Evolutionary conservation across 1,140 invertebrate species (phyloP), one percentile per base, ranked within the genome.

Genomic region (Pogonus chalceus): DNA sequence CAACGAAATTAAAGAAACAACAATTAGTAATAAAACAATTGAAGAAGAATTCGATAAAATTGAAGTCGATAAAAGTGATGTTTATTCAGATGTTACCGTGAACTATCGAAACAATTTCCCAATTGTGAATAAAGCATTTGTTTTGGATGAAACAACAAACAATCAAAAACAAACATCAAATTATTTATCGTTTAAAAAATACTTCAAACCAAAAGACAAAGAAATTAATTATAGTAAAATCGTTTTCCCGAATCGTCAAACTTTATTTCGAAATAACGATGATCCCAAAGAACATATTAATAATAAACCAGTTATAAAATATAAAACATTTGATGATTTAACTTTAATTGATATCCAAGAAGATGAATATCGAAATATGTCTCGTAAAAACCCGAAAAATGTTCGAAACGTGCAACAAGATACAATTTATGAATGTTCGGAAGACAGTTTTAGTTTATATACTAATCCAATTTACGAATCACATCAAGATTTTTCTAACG

Each of bases 341-440:
- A 12, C 37, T 4, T 4, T 16, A 12, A 10, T 43, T 10, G 3
- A 12, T 3, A n/a, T n/a, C n/a, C 4, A 9, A 7, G 37, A 43
- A 12, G 37, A 43, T 18, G 18, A 43, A 12, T 4, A 43, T 9
- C 7, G 18, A 43, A 10, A 7, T 10, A 9, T 43, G 9, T 10
- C 3, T 12, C 7, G 18, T 4, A 7, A 16, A 16, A 43, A 18
- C 18, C 3, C 18, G 3, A 9, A 43, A 43, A 10, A 10, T 16
- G 3, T 7, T 10, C 37, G 37, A 12, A 67, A 67, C 48, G 50
- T 69, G 0, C 64, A 64, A 43, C 63, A 66, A 53, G 65, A 69
- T 14, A 55, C 62, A 1, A 69, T 69, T 23, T 62, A 66, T 53
- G 67, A 69, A 50, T 69, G 67, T 56, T 67, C 65, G 0, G 67